Conservation (phyloP, 2,888 invertebrate genomes). For the Brachylomia viminalis region DNA sequence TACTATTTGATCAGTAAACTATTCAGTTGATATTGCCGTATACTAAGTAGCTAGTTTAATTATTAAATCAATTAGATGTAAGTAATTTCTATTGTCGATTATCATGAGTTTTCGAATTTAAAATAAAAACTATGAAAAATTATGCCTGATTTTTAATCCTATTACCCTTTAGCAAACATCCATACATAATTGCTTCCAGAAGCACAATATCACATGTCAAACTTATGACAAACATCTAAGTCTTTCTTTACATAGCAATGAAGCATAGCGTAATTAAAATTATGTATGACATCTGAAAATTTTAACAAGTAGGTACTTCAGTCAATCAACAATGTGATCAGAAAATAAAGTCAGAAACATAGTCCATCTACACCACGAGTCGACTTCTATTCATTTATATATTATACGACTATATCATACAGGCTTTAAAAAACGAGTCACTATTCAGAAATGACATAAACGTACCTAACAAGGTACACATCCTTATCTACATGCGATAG, state of each 20-base stretch:
- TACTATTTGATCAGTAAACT: conserved; percentile 75
- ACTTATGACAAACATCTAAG: not conserved
- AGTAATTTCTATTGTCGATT: conserved; percentile 82
- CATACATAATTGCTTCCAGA: not conserved
- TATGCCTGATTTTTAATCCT: conserved; percentile 51
- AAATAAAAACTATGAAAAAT: conserved; percentile 75
- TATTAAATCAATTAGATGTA: conserved; percentile 81
- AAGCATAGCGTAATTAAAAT: not conserved
- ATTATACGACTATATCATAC: too few species aligned
- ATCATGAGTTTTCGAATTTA: conserved; percentile 81
- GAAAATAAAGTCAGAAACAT: not conserved
- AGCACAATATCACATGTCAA: not conserved
- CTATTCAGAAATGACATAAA: not conserved
- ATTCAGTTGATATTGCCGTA: conserved; percentile 77
- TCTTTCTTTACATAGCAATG: not conserved
- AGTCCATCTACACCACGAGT: not conserved
- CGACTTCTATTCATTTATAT: not conserved
- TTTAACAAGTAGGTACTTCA: not conserved
- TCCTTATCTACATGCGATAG: not conserved
- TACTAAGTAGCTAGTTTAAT: conserved; percentile 81
- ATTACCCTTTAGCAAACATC: conserved; percentile 11
- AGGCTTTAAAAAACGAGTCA: not conserved
- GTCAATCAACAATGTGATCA: not conserved
- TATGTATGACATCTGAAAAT: conserved; percentile 7
- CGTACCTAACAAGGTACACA: not conserved